Evolutionary conservation across 2,888 invertebrate genomes (phyloP).

Genomic region (Piscicola geometra): DNA sequence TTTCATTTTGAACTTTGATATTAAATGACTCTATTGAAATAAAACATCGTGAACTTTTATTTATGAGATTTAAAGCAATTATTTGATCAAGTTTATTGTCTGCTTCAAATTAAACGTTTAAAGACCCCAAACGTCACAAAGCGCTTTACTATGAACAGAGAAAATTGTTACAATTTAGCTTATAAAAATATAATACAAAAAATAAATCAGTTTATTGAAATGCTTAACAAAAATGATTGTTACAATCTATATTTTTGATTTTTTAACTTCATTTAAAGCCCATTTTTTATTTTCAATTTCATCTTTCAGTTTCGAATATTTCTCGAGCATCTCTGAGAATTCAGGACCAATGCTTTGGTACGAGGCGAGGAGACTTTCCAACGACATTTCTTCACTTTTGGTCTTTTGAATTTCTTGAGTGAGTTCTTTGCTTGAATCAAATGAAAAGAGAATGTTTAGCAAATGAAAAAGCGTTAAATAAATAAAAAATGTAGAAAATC

Average conservation of each 20-base stretch:
- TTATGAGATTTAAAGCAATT: too few species aligned
- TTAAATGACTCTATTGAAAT: too few species aligned
- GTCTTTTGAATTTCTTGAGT: background rate
- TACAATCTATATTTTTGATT: background rate
- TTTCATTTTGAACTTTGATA: too few species aligned
- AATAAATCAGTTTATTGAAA: too few species aligned
- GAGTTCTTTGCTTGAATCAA: background rate
- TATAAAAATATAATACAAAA: too few species aligned
- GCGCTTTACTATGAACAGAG: background rate
- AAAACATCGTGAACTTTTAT: too few species aligned
- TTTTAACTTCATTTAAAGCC: slow-evolving; percentile 5
- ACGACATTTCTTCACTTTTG: background rate
- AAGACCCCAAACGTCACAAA: slow-evolving; percentile 6
- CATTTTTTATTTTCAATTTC: slow-evolving; percentile 15
- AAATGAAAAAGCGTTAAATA: too few species aligned
- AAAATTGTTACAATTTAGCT: too few species aligned
- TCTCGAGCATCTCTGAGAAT: background rate
- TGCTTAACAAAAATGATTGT: too few species aligned
- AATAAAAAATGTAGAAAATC: too few species aligned
- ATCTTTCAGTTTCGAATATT: slow-evolving; percentile 1
- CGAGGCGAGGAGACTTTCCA: background rate
- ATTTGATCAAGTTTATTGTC: too few species aligned
- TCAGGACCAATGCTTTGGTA: background rate
- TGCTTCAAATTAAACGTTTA: slow-evolving; percentile 2
- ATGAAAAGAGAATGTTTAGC: too few species aligned